Percentiles rank a stretch among this genome's conserved stretches.
Evolutionary conservation across 2,113 vertebrate species (phyloP).

Genomic region (Platichthys stellatus): DNA sequence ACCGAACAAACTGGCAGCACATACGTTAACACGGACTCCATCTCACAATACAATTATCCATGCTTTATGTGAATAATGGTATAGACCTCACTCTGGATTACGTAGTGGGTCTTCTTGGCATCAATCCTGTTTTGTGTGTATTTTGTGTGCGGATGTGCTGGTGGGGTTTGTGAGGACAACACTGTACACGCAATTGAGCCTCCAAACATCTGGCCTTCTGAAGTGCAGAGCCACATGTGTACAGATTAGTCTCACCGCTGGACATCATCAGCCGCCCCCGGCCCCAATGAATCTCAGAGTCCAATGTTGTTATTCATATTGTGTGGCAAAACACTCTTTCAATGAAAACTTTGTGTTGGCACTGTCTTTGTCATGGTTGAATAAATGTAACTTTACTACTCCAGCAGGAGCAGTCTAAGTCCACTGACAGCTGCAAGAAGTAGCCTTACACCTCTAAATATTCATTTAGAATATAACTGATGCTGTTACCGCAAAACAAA

Average conservation of each 20-base stretch:
- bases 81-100: neutral
- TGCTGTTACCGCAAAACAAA: neutral
- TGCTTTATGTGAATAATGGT: neutral
- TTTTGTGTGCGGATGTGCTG: slow-evolving; percentile 11
- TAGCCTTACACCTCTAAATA: slow-evolving; percentile 2
- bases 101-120: neutral
- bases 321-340: neutral
- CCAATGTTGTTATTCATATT: slow-evolving; percentile 21
- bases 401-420: slow-evolving; percentile 1
- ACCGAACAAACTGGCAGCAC: neutral
- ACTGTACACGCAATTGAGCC: slow-evolving; percentile 20
- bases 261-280: slow-evolving; percentile 35
- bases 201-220: slow-evolving; percentile 68
- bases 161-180: slow-evolving; percentile 31
- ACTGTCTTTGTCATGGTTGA: slow-evolving; percentile 13
- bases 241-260: slow-evolving; percentile 76
- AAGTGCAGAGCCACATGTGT: slow-evolving; percentile 68
- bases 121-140: neutral
- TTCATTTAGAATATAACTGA: neutral
- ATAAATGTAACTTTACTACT: slow-evolving; percentile 5
- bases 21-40: neutral
- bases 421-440: slow-evolving; percentile 4
- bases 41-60: neutral
- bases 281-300: slow-evolving; percentile 46
- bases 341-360: slow-evolving; percentile 45